Base-by-base conservation (phyloP, 2,797 vertebrate species). In the Neosalanx taihuensis region DNA sequence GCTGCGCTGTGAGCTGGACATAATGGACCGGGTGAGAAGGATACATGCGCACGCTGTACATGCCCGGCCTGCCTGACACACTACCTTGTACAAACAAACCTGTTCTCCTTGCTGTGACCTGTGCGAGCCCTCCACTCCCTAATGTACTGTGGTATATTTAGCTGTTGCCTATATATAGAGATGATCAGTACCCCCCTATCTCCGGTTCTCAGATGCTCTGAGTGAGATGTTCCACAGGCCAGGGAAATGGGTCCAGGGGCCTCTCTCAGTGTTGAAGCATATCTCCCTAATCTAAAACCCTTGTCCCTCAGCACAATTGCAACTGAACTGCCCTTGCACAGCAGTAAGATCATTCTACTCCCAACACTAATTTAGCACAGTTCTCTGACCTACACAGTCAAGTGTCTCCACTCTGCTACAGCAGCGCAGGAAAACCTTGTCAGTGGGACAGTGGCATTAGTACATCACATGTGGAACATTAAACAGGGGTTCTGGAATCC, bases 1-100 rank as follows among this genome's bases (percentile, higher is more conserved):
- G 72, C 94, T 99, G 1, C 96, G 98, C 65, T 99, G 97, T 81
- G 98, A 99, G 78, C 76, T 99, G 18, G 97, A 98, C 83, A 99
- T 99, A 76, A 98, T 99, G 97, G 96, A 97, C 89, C 94, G 93
- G 89, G 98, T 99, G 86, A 90, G 94, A 84, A 26, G 9, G 7
- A 18, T 56, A 60, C 23, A 60, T 23, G 26, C 61, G 18, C 61
- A 35, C 29, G 15, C 59, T 46, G 2, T 13, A 61, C 59, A 61
- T 13, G 29, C 17, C 29, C 12, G 33, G 5, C 29, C 29, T 3
- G 1, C 29, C 29, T 31, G 29, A 35, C 23, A 15, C 20, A 0
- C 56, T 58, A 20, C 56, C 41, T 46, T 9, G 41, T 46, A 46
- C 41, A 46, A 46, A 46, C 41, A 46, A 46, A 46, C 41, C 41